A percentile compares a stretch with the other conserved stretches of the same genome.
Evolutionary conservation across 2,888 invertebrate species (phyloP).

Genomic region (Ellobium chinense): DNA sequence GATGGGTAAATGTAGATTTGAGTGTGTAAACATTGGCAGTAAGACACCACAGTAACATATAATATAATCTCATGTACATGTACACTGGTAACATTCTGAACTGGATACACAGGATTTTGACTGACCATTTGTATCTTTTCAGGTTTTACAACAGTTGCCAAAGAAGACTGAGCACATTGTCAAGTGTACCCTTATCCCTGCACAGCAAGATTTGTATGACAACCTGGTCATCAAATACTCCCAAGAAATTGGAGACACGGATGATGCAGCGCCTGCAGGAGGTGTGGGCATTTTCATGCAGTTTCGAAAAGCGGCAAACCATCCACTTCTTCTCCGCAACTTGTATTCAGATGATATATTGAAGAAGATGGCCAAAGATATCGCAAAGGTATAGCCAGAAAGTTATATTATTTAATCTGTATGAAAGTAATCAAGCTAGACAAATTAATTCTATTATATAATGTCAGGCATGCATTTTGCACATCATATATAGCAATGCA

Average conservation of each 20-base stretch:
- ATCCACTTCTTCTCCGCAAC: slow-evolving; percentile 90
- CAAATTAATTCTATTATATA: too few species aligned
- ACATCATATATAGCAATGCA: too few species aligned
- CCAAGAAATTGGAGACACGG: slow-evolving; percentile 52
- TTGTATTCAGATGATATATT: slow-evolving; percentile 83
- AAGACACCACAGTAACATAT: too few species aligned
- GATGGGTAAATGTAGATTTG: too few species aligned
- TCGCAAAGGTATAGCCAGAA: slow-evolving; percentile 41
- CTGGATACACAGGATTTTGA: too few species aligned
- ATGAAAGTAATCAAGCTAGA: too few species aligned
- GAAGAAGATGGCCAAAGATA: slow-evolving; percentile 84
- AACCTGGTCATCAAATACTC: slow-evolving; percentile 82
- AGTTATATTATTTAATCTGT: too few species aligned
- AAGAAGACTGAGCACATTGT: slow-evolving; percentile 87
- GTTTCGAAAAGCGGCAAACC: slow-evolving; percentile 95
- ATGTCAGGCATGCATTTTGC: too few species aligned
- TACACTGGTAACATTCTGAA: too few species aligned
- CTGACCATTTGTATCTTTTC: too few species aligned
- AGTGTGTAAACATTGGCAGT: too few species aligned
- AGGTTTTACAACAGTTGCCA: slow-evolving; percentile 86
- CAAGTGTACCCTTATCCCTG: slow-evolving; percentile 85
- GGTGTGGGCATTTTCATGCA: slow-evolving; percentile 84
- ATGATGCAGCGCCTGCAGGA: slow-evolving; percentile 42
- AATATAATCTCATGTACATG: too few species aligned
- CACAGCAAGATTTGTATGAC: slow-evolving; percentile 88